A percentile compares a stretch with the other conserved stretches of the same genome.
phyloP scores from a whole-genome alignment of 2,113 vertebrate genomes.

The mouse (Mus musculus) region DNA sequence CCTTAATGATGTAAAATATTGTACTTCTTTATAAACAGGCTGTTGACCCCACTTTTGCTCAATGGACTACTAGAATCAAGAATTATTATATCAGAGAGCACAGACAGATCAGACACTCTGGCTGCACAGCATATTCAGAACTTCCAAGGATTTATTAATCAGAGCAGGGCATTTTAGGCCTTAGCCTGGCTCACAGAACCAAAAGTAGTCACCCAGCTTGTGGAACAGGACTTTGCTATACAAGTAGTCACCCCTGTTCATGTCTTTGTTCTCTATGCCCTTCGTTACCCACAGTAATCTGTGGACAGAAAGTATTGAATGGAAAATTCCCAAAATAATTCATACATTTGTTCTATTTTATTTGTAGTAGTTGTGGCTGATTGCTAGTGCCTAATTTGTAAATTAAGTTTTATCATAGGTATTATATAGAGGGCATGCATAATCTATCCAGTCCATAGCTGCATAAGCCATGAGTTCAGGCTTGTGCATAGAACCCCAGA shows the following conservation, averaged over 20 bases:
- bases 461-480: not conserved
- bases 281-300: not conserved
- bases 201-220: not conserved
- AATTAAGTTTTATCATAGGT: too few relatives aligned
- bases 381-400: too few relatives aligned
- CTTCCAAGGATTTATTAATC: slow-evolving; percentile 12
- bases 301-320: not conserved
- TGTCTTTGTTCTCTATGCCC: not conserved
- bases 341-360: not conserved
- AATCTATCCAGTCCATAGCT: not conserved
- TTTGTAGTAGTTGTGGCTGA: not conserved
- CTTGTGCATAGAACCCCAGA: not conserved
- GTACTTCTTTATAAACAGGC: too few relatives aligned
- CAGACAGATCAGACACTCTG: not conserved
- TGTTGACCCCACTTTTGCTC: too few relatives aligned
- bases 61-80: too few relatives aligned
- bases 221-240: not conserved
- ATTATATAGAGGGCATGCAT: too few relatives aligned
- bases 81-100: too few relatives aligned
- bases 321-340: not conserved
- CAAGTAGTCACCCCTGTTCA: too few relatives aligned
- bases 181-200: not conserved
- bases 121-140: not conserved
- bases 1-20: not conserved
- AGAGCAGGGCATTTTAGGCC: not conserved